A percentile compares a stretch with the other conserved stretches of the same genome.
These are phyloP conservation scores for Telmatherina bonti DNA, from an alignment of 2,797 vertebrate species.

Conservation along the genomic window DNA sequence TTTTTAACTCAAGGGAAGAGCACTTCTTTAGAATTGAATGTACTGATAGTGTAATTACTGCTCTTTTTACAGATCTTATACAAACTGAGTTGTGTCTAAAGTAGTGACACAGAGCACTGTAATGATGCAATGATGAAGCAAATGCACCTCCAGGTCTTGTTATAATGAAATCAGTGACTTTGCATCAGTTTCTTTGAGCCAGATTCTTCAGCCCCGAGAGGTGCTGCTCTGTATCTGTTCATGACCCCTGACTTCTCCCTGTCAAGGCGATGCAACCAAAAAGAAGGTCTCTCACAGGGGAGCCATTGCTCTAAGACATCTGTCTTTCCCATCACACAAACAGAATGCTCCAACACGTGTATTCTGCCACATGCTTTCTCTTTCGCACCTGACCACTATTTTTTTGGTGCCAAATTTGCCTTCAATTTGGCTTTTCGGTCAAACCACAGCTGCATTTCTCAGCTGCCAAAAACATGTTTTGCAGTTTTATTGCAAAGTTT, in stretches of 20 bases:
- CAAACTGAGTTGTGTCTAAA: conserved; percentile 11
- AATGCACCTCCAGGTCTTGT: neutral
- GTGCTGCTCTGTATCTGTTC: conserved; percentile 26
- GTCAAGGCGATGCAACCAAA: conserved; percentile 10
- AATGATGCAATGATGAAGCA: neutral
- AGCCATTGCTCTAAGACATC: conserved; percentile 24
- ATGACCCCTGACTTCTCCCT: conserved; percentile 40
- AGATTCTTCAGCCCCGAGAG: neutral
- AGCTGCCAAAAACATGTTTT: neutral
- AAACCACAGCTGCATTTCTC: neutral
- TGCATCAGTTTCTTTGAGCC: conserved; percentile 10
- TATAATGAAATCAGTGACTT: conserved; percentile 23
- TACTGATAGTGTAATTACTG: neutral
- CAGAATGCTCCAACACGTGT: conserved; percentile 14
- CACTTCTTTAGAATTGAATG: neutral
- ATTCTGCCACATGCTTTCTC: conserved; percentile 15
- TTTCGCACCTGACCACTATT: conserved; percentile 34
- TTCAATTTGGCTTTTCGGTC: neutral
- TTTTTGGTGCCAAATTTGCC: conserved; percentile 10
- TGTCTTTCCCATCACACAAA: conserved; percentile 13
- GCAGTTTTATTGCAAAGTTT: no score
- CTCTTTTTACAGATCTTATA: neutral
- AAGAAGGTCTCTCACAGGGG: conserved; percentile 19
- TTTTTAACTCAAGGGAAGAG: neutral
- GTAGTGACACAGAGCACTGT: neutral